These are phyloP conservation scores for Scopus umbretta DNA, from an alignment of 2,113 vertebrate species.

Conservation along the genomic window DNA sequence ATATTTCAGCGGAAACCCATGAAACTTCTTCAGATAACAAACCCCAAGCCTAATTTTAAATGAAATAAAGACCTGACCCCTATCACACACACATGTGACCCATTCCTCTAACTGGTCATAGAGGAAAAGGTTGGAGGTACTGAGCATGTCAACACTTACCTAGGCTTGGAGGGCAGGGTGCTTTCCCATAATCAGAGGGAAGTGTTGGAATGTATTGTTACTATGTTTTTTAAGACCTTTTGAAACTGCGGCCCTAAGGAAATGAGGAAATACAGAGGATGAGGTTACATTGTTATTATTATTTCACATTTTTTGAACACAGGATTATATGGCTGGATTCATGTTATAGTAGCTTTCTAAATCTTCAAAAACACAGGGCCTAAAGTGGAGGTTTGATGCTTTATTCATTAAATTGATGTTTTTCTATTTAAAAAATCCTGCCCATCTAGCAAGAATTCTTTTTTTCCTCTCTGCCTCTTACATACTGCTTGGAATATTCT, in stretches of 20 bases:
- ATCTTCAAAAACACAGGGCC: background rate
- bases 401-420: background rate
- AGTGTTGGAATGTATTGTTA: constrained; percentile 56
- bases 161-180: background rate
- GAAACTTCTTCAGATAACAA: background rate
- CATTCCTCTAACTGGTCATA: background rate
- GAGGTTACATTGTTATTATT: constrained; percentile 50
- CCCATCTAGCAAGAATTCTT: background rate
- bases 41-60: background rate
- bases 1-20: background rate
- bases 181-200: constrained; percentile 40
- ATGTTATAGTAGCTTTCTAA: constrained; percentile 39
- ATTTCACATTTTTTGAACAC: constrained; percentile 38
- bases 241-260: constrained; percentile 49
- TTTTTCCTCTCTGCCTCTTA: background rate
- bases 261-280: constrained; percentile 51
- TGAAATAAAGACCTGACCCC: background rate
- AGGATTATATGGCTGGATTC: background rate
- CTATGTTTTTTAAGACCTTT: constrained; percentile 50
- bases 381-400: background rate
- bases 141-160: background rate
- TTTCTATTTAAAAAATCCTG: background rate
- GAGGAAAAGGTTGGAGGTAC: background rate
- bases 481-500: background rate
- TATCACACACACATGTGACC: background rate